These are phyloP conservation scores for Hiodon tergisus DNA, from an alignment of 2,113 vertebrate genomes.

Conservation along the genomic window DNA sequence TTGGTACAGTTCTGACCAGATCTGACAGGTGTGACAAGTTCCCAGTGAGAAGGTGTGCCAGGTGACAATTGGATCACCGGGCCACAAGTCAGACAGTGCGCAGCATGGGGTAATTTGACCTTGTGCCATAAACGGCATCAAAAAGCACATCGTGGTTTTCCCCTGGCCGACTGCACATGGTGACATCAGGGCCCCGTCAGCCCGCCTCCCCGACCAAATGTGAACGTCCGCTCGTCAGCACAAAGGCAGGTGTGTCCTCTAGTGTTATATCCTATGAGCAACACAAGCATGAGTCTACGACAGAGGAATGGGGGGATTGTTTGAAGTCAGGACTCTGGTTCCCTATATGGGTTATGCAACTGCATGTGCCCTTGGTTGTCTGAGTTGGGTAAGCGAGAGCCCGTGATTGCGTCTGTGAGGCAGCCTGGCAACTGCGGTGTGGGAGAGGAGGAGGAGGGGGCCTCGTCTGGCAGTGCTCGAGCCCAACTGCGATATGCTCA, in stretches of 20 bases:
- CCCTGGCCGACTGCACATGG: not conserved
- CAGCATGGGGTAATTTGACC: slow-evolving; percentile 7
- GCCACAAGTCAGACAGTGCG: too few relatives aligned
- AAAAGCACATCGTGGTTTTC: slow-evolving; percentile 6
- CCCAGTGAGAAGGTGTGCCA: too few relatives aligned
- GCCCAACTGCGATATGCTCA: slow-evolving; percentile 16
- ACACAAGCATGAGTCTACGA: not conserved
- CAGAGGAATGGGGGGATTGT: not conserved
- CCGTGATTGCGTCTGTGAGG: slow-evolving; percentile 6
- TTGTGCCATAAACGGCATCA: slow-evolving; percentile 1
- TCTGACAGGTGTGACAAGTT: too few relatives aligned
- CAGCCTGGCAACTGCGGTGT: slow-evolving; percentile 6
- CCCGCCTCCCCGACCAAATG: not conserved
- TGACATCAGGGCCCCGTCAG: not conserved
- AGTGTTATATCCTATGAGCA: not conserved
- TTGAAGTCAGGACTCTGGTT: slow-evolving; percentile 2
- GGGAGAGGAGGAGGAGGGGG: slow-evolving; percentile 3
- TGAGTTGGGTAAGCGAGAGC: slow-evolving; percentile 14
- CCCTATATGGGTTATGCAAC: not conserved
- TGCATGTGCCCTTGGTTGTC: slow-evolving; percentile 14
- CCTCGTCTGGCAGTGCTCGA: not conserved
- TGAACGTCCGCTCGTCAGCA: not conserved
- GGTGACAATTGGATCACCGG: too few relatives aligned
- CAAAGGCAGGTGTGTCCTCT: not conserved
- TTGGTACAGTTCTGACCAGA: too few relatives aligned